Evolutionary conservation across 2,113 vertebrate genomes (phyloP).

Genomic region (Gopherus evgoodei): DNA sequence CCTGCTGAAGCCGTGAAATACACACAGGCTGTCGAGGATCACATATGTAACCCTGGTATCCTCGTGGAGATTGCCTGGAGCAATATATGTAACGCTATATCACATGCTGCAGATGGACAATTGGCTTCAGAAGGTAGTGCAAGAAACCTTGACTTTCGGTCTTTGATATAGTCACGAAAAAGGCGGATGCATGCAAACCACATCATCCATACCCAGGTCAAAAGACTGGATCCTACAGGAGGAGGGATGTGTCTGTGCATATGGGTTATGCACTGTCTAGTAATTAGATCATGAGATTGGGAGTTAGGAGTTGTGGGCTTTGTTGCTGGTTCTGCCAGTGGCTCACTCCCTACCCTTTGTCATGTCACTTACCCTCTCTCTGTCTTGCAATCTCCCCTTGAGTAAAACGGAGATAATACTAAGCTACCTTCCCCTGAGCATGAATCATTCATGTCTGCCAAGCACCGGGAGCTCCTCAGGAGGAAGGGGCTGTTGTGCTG

Average conservation of each 20-base stretch:
- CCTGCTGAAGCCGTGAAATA: background rate
- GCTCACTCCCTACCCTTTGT: background rate
- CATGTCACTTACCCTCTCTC: background rate
- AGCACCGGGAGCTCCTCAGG: background rate
- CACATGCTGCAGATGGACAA: background rate
- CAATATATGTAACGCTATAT: background rate
- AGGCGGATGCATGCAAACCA: background rate
- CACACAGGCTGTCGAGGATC: background rate
- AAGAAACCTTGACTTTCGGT: background rate
- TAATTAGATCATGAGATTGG: background rate
- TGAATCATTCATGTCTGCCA: background rate
- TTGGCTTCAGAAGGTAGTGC: background rate
- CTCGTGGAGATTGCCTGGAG: background rate
- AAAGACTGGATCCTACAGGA: background rate
- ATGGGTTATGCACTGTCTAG: background rate
- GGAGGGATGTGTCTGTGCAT: background rate
- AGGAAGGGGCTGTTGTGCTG: background rate
- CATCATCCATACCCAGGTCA: background rate
- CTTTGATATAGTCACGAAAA: background rate
- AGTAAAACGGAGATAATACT: background rate
- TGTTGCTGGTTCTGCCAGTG: background rate
- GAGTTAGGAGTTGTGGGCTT: background rate
- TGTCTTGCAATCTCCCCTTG: background rate
- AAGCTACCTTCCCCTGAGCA: background rate
- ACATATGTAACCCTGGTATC: no score